Conservation (phyloP, 2,888 invertebrate genomes). For the Microctonus aethiopoides region DNA sequence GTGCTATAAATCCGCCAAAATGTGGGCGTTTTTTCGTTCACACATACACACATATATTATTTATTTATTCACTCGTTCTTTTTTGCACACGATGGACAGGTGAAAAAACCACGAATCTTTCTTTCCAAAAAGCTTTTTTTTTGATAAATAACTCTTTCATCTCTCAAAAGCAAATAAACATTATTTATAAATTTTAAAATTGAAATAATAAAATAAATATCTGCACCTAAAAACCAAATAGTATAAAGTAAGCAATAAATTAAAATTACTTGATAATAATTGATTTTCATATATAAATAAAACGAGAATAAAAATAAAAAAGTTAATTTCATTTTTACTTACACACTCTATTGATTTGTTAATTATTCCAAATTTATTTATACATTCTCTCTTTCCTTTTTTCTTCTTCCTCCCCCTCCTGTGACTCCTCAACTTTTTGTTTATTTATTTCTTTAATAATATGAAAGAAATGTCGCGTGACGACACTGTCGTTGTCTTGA, state of each 20-base stretch:
- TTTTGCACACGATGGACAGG: neutral
- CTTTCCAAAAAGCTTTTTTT: no score
- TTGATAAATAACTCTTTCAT: neutral
- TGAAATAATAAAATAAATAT: neutral
- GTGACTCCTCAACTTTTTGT: neutral
- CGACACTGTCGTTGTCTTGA: neutral
- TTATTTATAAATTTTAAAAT: neutral
- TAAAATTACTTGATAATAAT: no score
- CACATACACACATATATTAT: no score
- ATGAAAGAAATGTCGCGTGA: slow-evolving; percentile 19
- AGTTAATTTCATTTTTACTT: neutral
- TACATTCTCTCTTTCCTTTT: no score
- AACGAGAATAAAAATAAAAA: no score
- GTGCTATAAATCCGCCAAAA: neutral
- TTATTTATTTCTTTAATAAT: neutral
- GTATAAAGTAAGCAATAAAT: no score
- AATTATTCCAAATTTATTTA: no score
- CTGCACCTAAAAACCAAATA: no score
- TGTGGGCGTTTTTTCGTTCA: neutral
- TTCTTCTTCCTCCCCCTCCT: no score
- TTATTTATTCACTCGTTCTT: no score
- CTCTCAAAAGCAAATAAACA: neutral
- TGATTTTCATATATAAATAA: no score
- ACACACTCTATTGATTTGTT: no score
- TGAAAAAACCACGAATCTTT: neutral